A percentile compares a stretch with the other conserved stretches of the same genome.
Evolutionary conservation across 35 echinoderm and acorn worm genomes (phyloP).

Genomic region (Stichopus chloronotus): DNA sequence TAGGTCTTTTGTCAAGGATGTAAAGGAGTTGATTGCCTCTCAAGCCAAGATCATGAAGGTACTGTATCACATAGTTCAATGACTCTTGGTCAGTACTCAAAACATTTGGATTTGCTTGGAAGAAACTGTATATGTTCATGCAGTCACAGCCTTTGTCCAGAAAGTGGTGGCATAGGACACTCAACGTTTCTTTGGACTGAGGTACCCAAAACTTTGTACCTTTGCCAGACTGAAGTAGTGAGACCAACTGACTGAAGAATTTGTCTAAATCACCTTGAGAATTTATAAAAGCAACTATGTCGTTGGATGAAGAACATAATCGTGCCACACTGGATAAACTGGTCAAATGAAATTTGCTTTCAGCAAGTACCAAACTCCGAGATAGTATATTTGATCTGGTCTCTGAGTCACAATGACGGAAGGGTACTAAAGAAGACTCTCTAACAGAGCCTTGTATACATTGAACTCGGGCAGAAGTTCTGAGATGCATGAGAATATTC

Average conservation of each 20-base stretch:
- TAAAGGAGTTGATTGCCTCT: constrained; percentile 47
- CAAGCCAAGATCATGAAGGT: constrained; percentile 56
- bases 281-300: constrained; percentile 35
- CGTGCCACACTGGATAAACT: not conserved
- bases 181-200: constrained; percentile 9
- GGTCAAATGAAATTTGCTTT: not conserved
- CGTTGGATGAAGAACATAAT: not conserved
- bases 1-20: constrained; percentile 37
- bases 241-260: not conserved
- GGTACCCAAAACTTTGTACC: constrained; percentile 32
- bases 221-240: constrained; percentile 5
- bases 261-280: constrained; percentile 45
- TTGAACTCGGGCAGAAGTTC: too few species aligned
- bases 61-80: constrained; percentile 30
- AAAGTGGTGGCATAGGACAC: constrained; percentile 12
- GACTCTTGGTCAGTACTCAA: constrained; percentile 5
- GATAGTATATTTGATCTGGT: not conserved
- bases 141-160: constrained; percentile 35
- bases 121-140: constrained; percentile 63
- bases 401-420: too few species aligned
- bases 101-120: constrained; percentile 51
- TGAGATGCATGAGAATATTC: too few species aligned
- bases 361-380: not conserved
- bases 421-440: too few species aligned
- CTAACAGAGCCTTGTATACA: too few species aligned